Evolutionary conservation across 2,888 invertebrate genomes (phyloP).

Genomic region (Latrodectus elegans): DNA sequence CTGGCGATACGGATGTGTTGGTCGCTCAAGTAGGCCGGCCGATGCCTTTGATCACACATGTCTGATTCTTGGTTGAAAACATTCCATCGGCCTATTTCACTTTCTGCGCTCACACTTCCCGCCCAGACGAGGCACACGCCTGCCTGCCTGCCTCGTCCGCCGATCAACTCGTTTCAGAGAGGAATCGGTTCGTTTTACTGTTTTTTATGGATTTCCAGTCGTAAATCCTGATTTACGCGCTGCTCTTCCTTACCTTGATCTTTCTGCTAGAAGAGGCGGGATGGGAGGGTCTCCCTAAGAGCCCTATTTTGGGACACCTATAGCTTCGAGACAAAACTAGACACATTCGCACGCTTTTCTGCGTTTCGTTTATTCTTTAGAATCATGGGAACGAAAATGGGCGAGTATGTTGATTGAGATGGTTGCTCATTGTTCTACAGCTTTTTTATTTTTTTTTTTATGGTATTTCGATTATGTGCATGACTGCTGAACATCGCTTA

Average conservation of each 20-base stretch:
- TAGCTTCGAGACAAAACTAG: conserved; percentile 46
- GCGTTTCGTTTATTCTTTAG: background rate
- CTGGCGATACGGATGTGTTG: no score
- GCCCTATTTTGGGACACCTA: conserved; percentile 51
- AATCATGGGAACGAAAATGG: background rate
- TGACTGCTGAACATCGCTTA: no score
- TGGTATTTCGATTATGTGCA: no score
- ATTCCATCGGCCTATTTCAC: conserved; percentile 17
- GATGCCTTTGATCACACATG: no score
- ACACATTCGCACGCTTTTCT: background rate
- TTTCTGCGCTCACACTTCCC: conserved; percentile 9
- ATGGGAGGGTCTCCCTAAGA: background rate
- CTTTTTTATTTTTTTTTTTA: no score
- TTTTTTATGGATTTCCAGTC: conserved; percentile 7
- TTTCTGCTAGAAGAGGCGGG: background rate
- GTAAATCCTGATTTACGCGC: background rate
- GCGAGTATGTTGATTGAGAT: background rate
- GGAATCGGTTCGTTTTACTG: background rate
- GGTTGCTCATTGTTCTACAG: background rate
- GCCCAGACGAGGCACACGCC: conserved; percentile 7
- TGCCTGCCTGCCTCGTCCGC: background rate
- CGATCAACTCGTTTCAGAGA: background rate
- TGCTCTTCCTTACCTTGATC: conserved; percentile 46
- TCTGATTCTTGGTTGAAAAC: no score
- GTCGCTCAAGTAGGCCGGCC: no score